Evolutionary conservation across 2,888 invertebrate species (phyloP), one percentile per base, ranked within the genome.

Genomic region (Spisula solida): DNA sequence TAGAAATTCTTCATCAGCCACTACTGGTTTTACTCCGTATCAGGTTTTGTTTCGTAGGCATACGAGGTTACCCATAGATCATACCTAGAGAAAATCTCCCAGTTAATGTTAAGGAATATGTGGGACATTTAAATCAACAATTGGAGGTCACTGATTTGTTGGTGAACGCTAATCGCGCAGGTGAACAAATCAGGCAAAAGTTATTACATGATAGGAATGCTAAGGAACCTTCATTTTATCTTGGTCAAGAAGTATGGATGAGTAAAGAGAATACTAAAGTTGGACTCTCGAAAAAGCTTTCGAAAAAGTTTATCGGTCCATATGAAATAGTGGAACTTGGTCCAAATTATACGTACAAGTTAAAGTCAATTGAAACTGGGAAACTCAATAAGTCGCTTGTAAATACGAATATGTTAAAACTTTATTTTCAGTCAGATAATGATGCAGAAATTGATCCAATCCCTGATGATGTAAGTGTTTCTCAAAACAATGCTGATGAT

Each of bases 361-460:
- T 81, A 29, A 29, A n/a, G n/a, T n/a, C n/a, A n/a, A n/a, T n/a
- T n/a, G n/a, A n/a, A n/a, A n/a, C n/a, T n/a, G n/a, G n/a, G n/a
- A n/a, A n/a, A n/a, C n/a, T n/a, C n/a, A n/a, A n/a, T n/a, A n/a
- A n/a, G n/a, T n/a, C 20, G 18, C 56, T 81, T 29, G 18, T 81
- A 29, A 81, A 81, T 56, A 56, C 81, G 16, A 31, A 55, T 31
- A 81, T 55, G 18, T 18, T 81, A 12, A 81, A 81, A 47, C 12
- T 5, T 47, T 47, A 47, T n/a, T n/a, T n/a, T n/a, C n/a, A n/a
- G n/a, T n/a, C n/a, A n/a, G n/a, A n/a, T n/a, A n/a, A n/a, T n/a
- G n/a, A n/a, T n/a, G n/a, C n/a, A n/a, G n/a, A n/a, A n/a, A n/a
- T n/a, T n/a, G n/a, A n/a, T n/a, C n/a, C n/a, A n/a, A n/a, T n/a